Evolutionary conservation across 2,797 vertebrate species (phyloP).

Genomic region (Cynopterus sphinx): DNA sequence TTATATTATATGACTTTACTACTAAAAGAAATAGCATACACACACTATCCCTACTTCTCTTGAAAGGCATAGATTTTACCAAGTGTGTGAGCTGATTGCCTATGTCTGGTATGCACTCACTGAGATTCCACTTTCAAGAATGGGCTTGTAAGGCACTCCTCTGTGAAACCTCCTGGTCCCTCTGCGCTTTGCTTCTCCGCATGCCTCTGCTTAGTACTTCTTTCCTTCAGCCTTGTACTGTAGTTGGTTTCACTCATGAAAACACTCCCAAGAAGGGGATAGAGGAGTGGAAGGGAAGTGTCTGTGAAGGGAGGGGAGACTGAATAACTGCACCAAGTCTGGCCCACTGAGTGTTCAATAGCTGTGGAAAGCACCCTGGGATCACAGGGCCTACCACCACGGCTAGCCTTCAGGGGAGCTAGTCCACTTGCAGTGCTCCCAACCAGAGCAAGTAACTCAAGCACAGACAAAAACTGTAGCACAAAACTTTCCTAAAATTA

Average conservation of each 20-base stretch:
- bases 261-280: neutral
- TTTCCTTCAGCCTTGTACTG: neutral
- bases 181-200: neutral
- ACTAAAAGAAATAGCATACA: neutral
- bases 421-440: neutral
- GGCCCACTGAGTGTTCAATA: neutral
- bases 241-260: neutral
- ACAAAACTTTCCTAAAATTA: neutral
- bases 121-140: neutral
- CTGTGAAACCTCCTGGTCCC: neutral
- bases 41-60: neutral
- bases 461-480: neutral
- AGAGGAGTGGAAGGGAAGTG: neutral
- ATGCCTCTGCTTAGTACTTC: neutral
- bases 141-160: neutral
- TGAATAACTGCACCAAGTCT: neutral
- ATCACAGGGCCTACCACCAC: neutral
- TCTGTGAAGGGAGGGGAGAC: neutral
- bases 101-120: neutral
- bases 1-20: neutral
- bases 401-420: neutral
- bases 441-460: neutral
- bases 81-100: neutral
- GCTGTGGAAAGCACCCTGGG: neutral
- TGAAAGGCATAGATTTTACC: neutral